Evolutionary conservation across 2,888 invertebrate species (phyloP).

Genomic region (Alsophila aescularia): DNA sequence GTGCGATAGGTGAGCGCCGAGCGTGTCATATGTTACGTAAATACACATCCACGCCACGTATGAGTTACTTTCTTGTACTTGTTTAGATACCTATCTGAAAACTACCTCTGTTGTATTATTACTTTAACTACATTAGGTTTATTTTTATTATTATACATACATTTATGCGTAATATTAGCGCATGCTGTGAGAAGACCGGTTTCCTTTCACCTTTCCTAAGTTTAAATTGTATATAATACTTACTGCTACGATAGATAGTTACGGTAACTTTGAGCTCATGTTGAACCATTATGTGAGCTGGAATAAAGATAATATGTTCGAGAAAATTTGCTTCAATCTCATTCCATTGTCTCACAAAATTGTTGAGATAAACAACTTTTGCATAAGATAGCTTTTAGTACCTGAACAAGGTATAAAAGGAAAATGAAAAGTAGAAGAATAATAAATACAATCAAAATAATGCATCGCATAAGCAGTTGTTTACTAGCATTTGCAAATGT

Average conservation of each 20-base stretch:
- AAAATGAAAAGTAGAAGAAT: constrained; percentile 11
- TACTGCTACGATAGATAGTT: background rate
- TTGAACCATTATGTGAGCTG: constrained; percentile 3
- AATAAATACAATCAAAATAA: constrained; percentile 32
- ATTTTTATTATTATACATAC: no score
- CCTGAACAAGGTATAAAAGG: constrained; percentile 1
- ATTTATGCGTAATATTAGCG: no score
- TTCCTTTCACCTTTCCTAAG: no score
- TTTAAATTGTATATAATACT: no score
- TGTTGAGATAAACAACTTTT: constrained; percentile 16
- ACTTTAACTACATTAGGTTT: background rate
- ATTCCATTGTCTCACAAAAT: constrained; percentile 19
- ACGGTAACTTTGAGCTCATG: background rate
- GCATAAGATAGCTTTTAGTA: constrained; percentile 12
- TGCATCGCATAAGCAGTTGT: constrained; percentile 38
- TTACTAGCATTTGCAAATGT: constrained; percentile 56
- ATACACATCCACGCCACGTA: constrained; percentile 18
- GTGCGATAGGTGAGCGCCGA: constrained; percentile 43
- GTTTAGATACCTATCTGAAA: constrained; percentile 4
- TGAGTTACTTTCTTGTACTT: constrained; percentile 8
- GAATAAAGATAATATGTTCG: constrained; percentile 12
- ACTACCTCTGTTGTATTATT: background rate
- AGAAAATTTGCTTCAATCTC: constrained; percentile 18
- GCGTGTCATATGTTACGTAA: constrained; percentile 36
- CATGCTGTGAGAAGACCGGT: no score